Evolutionary conservation across 2,888 invertebrate species (phyloP), one percentile per base, ranked within the genome.

Genomic region (Sarcophaga carnaria): DNA sequence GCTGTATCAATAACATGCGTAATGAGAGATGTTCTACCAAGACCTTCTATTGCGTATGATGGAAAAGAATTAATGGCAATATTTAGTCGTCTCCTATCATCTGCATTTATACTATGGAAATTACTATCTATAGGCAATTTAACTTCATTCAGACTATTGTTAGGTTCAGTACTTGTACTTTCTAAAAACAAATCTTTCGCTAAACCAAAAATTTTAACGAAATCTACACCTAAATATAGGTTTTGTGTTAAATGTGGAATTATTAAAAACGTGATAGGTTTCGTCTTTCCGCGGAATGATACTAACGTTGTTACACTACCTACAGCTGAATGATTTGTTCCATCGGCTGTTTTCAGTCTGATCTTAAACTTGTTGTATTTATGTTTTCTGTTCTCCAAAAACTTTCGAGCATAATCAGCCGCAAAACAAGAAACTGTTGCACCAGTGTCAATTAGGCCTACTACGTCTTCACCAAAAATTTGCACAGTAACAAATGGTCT

Each of bases 401-500:
- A 63, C 4, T 20, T 4, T 49, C 17, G 14, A 25, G 64, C 75
- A 6, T 64, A 64, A 14, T 64, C 64, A 8, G 49, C 6, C n/a
- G 75, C 22, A 75, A 75, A 75, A 22, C 64, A 64, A 6, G 80
- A 80, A 0, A 80, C 64, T 11, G 71, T 72, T 5, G 80, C 80
- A 5, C 80, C 80, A 14, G 80, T 80, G 59, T 71, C 80, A 25
- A 80, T 80, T 45, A 80, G 6, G 3, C 80, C 80, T 11, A 80
- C 49, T 8, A 80, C 49, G 8, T 54, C 14, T 47, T 78, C 70
- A 69, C 62, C 20, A 63, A 78, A 69, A 47, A 70, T 60, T 49
- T 12, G 25, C 12, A 69, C 69, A 4, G 78, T 22, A 4, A 69
- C 14, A 70, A 70, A 78, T 12, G 69, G 67, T 70, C 69, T 11